Evolutionary conservation across 2,888 invertebrate species (phyloP), one percentile per base, ranked within the genome.

Genomic region (Emmelina monodactyla): DNA sequence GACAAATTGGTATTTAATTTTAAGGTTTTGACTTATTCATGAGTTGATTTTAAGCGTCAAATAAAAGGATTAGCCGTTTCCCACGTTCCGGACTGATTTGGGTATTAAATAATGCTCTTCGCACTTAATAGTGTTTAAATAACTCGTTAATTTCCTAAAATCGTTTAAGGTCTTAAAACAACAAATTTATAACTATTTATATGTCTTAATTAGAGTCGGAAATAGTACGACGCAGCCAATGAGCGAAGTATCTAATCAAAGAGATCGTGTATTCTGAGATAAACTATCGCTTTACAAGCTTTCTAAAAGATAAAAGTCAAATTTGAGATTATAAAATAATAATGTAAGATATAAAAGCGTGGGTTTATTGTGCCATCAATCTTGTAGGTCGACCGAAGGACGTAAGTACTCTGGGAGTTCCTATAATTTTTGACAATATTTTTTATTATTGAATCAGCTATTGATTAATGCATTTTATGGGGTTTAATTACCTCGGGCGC

Each of bases 281-380:
- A 67, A 49, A 60, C 63, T 76, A 76, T 78, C 73, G 64, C 51
- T 46, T 46, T 58, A 76, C 76, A 76, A 66, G 71, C 62, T 66
- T 67, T 67, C 59, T 61, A 55, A 58, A 49, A 75, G 76, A 78
- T 78, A 76, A 76, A 71, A 69, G 58, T 66, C 63, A 60, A 70
- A 71, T 68, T 64, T 64, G 46, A 69, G 64, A 75, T 72, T 67
- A 73, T 71, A 66, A 70, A 65, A 60, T 64, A 66, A 72, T 73
- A 62, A 60, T 67, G 62, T 61, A 41, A 58, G 59, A 63, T 58
- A 68, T 73, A 71, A 71, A 71, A 72, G 58, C 55, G 58, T 65
- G 57, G 61, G 62, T 76, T 73, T 73, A 72, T 72, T 68, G 58
- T 67, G 53, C 61, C 70, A 78, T 78, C 78, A 73, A 76, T 78